phyloP scores from a whole-genome alignment of 1,140 invertebrate genomes.

The Centruroides sculpturatus region DNA sequence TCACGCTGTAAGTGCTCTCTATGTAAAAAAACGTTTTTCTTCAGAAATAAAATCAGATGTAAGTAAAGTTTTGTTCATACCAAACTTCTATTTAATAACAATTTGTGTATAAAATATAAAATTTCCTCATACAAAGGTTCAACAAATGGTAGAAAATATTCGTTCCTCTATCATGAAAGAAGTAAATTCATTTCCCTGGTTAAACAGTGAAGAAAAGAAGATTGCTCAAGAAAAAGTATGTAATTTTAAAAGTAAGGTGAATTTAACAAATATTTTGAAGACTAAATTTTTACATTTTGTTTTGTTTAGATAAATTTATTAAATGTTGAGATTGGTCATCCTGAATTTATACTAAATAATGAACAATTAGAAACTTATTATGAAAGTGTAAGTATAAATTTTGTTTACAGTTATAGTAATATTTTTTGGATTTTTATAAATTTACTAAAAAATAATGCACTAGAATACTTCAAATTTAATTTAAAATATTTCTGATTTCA shows the following conservation, averaged over 20 bases:
- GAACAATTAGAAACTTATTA: slow-evolving; percentile 15
- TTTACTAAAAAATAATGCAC: no score
- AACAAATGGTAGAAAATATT: no score
- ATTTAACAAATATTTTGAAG: no score
- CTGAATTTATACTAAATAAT: slow-evolving; percentile 28
- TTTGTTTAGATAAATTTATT: slow-evolving; percentile 33
- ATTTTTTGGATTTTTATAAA: no score
- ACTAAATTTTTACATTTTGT: slow-evolving; percentile 11
- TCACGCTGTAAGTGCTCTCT: slow-evolving; percentile 37
- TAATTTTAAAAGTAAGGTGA: no score
- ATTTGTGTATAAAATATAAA: background rate
- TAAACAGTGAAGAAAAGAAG: no score
- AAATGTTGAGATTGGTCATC: slow-evolving; percentile 37
- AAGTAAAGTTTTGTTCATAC: slow-evolving; percentile 7
- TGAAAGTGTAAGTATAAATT: slow-evolving; percentile 1
- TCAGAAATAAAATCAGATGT: slow-evolving; percentile 26
- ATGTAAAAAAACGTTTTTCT: slow-evolving; percentile 29
- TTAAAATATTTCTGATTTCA: no score
- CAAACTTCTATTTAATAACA: background rate
- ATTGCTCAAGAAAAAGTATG: no score
- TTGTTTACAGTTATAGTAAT: background rate
- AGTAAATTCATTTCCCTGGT: no score
- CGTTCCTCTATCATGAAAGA: no score
- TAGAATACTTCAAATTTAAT: no score
- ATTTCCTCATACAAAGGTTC: no score